These are phyloP conservation scores for Uromys caudimaculatus DNA, from an alignment of 2,797 vertebrate species.

Conservation along the genomic window DNA sequence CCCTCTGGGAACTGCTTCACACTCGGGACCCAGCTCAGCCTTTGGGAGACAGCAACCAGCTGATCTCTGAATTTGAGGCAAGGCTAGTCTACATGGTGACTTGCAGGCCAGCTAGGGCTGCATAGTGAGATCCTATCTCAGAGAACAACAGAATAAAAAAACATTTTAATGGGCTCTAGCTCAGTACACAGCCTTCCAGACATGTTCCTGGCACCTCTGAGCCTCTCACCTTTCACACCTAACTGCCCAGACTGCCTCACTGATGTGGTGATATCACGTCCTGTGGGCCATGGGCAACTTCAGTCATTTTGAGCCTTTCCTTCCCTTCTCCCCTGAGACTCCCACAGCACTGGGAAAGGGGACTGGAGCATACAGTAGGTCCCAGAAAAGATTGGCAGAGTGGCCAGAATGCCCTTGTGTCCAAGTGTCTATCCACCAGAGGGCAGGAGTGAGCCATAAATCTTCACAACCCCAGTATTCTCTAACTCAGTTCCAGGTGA, in stretches of 20 bases:
- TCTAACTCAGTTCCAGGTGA: not conserved
- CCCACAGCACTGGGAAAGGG: accelerated
- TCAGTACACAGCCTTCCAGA: not conserved
- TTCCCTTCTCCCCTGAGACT: not conserved
- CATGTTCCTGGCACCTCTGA: no score
- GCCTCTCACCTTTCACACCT: not conserved
- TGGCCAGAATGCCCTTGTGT: not conserved
- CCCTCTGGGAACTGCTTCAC: not conserved
- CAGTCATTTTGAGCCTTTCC: not conserved
- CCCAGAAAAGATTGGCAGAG: not conserved
- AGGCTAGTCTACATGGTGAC: not conserved
- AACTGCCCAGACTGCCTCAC: not conserved
- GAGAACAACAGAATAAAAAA: not conserved
- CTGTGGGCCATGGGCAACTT: not conserved
- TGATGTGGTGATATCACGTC: not conserved
- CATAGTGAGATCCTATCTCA: not conserved
- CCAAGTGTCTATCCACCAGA: not conserved
- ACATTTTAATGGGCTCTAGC: not conserved
- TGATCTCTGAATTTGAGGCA: not conserved
- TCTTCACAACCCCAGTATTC: not conserved
- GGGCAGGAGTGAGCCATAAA: not conserved
- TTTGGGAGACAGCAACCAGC: not conserved
- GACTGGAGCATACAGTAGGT: accelerated
- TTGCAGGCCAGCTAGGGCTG: not conserved
- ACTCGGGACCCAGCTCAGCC: not conserved